These are phyloP conservation scores for Habropoda laboriosa DNA, from an alignment of 1,140 invertebrate species.

Conservation along the genomic window DNA sequence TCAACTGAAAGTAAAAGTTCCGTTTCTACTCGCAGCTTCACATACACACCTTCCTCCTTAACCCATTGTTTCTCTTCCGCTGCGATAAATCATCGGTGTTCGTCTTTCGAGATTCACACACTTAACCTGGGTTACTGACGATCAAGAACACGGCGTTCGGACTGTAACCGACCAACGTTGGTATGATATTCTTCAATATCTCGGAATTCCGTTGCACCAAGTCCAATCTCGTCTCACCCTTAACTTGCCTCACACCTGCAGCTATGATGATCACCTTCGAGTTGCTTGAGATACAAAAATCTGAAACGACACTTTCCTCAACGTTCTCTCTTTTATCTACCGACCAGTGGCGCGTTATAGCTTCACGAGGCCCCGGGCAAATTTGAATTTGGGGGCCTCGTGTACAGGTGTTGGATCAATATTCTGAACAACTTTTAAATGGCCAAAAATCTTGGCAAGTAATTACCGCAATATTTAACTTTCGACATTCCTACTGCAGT, in stretches of 20 bases:
- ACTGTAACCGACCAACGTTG: slow-evolving; percentile 83
- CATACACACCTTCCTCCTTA: neutral
- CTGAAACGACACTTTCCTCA: slow-evolving; percentile 65
- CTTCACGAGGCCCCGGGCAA: too few relatives aligned
- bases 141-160: slow-evolving; percentile 84
- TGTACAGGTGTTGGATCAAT: too few relatives aligned
- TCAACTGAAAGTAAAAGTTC: slow-evolving; percentile 81
- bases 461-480: too few relatives aligned
- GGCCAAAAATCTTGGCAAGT: too few relatives aligned
- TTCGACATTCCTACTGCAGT: too few relatives aligned
- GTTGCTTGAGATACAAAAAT: slow-evolving; percentile 83
- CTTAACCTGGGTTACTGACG: slow-evolving; percentile 84
- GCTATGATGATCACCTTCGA: slow-evolving; percentile 85
- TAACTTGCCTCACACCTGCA: slow-evolving; percentile 83
- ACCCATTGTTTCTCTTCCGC: neutral
- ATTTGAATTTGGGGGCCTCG: too few relatives aligned
- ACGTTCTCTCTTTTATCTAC: neutral
- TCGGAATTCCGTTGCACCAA: slow-evolving; percentile 84
- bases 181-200: slow-evolving; percentile 84
- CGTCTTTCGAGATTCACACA: neutral
- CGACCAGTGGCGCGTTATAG: too few relatives aligned
- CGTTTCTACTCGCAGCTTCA: neutral
- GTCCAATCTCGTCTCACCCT: slow-evolving; percentile 83
- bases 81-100: neutral
- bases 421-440: too few relatives aligned